Base-by-base conservation (phyloP, 2,113 vertebrate genomes). In the Hemiprocne comata region DNA sequence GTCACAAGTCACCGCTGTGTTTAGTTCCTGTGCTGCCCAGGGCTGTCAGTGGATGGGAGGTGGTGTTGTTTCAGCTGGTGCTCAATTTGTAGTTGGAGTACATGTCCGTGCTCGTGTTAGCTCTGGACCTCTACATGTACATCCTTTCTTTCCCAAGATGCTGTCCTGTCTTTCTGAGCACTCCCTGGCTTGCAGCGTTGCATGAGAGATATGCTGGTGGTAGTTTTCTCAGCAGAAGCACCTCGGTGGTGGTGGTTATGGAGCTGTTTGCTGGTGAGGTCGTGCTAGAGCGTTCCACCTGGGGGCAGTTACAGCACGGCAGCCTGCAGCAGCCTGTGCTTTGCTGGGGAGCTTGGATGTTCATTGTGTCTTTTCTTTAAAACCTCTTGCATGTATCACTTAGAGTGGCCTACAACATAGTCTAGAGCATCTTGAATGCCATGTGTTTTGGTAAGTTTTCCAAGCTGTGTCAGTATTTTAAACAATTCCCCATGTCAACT, bases 211-310 rank as follows among this genome's bases (percentile, higher is more conserved):
- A 20, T 0, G 5, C 60, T 66, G 51, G n/a, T 53, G 65, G 42
- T 40, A 10, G 1, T 31, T 60, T 67, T 36, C 42, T 62, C 54
- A 34, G n/a, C 64, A 66, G 53, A 51, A 67, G 33, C 1, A 0
- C 34, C 29, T 78, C 14, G 6, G 4, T 29, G 70, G 26, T 42
- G 61, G 7, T 73, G 26, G n/a, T 14, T 71, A 10, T 17, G 42
- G 53, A 87, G 55, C 46, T 2, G 3, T 54, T 69, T 33, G 20
- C 48, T 5, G 25, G 25, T 1, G 4, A 58, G 69, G 48, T 50
- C 0, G 0, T 21, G 40, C 31, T 60, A 12, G 28, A 66, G 10
- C 2, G 1, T 42, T 34, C 33, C 40, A 7, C n/a, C 0, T 0
- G 1, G 18, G 72, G 46, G 28, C n/a, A 53, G 2, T 23, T 40